Base-by-base conservation (phyloP, 2,888 invertebrate genomes). In the Tenthredo scrophulariae region DNA sequence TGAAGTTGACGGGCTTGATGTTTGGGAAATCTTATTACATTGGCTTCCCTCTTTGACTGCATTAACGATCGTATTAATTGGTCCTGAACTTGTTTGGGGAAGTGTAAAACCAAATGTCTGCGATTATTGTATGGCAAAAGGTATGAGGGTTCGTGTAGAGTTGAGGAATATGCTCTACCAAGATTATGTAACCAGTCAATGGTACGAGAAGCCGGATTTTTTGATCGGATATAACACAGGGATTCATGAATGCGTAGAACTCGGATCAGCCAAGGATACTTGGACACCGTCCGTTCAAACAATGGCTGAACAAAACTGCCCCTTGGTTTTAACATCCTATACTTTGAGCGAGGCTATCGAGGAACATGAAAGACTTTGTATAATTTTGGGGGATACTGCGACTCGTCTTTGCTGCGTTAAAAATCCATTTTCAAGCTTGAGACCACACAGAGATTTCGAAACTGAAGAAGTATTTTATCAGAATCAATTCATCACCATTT, bases 11-110 rank as follows among this genome's bases (percentile, higher is more conserved):
- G 88, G 89, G 84, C 84, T 90, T 22, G 87, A 88, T 83, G 86
- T 89, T 80, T 93, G 93, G 91, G 93, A 93, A 88, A 89, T 90
- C 54, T 75, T 93, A 6, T 89, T 93, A 4, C 93, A 93, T 86
- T 92, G 91, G 91, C 67, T 92, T 50, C 89, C 90, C 26, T 65
- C 87, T 46, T 84, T 92, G 33, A 88, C 84, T 37, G 85, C 84
- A 5, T 65, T 92, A 43, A 86, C 87, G 58, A 84, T 93, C 46
- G 54, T 91, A 65, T 87, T 93, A 40, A 87, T 93, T 82, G 93
- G 93, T 5, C 92, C 93, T 9, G 92, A 93, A 85, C 86, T 93
- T 65, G 72, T 84, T n/a, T 79, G 85, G 74, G 87, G 86, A 58
- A 87, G 83, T n/a, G 5, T 85, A 29, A 80, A 87, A 75, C 79